Evolutionary conservation across 2,888 invertebrate genomes (phyloP).

Genomic region (Leptopilina syphax): DNA sequence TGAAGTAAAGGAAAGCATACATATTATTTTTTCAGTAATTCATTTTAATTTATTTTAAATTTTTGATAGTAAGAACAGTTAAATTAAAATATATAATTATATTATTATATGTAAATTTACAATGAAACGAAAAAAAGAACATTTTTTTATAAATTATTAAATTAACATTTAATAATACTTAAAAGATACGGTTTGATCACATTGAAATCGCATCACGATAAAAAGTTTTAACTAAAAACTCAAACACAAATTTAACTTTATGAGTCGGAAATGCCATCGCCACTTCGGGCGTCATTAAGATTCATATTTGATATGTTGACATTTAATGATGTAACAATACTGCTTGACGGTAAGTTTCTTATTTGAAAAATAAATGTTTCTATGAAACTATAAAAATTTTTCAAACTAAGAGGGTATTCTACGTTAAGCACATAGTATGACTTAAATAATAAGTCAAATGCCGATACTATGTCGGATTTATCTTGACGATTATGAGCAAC

Average conservation of each 20-base stretch:
- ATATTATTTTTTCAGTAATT: no score
- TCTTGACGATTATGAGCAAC: slow-evolving; percentile 33
- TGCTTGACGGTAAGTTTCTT: not conserved
- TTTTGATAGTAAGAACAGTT: no score
- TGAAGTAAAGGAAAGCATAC: no score
- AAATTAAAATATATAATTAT: no score
- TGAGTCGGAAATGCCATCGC: not conserved
- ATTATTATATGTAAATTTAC: no score
- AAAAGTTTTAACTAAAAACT: not conserved
- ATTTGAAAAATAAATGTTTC: slow-evolving; percentile 45
- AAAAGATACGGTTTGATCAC: no score
- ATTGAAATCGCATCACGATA: no score
- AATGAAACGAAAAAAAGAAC: no score
- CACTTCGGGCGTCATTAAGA: not conserved
- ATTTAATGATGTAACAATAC: not conserved
- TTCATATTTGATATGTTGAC: not conserved
- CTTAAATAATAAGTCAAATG: slow-evolving; percentile 50
- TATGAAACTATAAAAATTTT: slow-evolving; percentile 45
- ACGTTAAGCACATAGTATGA: slow-evolving; percentile 43
- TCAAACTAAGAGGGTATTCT: slow-evolving; percentile 42
- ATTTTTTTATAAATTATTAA: no score
- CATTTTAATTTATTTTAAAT: no score
- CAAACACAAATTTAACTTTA: not conserved
- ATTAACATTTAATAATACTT: no score
- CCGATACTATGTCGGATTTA: slow-evolving; percentile 36